Conservation (phyloP, 2,888 invertebrate species). For the Elaeidobius kamerunicus region DNA sequence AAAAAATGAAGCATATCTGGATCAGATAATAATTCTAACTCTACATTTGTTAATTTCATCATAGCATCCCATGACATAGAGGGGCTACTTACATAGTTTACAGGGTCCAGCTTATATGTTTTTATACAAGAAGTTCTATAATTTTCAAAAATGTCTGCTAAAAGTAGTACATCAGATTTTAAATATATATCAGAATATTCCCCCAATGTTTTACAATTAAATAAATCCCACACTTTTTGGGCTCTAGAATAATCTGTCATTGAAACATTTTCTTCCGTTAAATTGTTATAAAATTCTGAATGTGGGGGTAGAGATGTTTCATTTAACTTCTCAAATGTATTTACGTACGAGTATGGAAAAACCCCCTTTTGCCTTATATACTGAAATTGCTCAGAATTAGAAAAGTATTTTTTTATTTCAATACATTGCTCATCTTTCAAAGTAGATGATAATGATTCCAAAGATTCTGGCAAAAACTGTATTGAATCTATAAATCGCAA, state of each 20-base stretch:
- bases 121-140: constrained; percentile 27
- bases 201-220: constrained; percentile 21
- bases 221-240: constrained; percentile 17
- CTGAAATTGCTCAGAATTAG: not conserved
- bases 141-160: constrained; percentile 26
- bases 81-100: constrained; percentile 8
- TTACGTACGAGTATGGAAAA: not conserved
- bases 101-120: constrained; percentile 36
- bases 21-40: constrained; percentile 16
- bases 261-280: not conserved
- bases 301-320: not conserved
- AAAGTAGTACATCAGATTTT: constrained; percentile 22
- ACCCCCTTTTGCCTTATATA: not conserved
- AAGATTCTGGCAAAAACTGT: constrained; percentile 5
- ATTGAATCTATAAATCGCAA: not conserved
- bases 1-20: constrained; percentile 17
- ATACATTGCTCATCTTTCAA: not conserved
- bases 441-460: not conserved
- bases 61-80: constrained; percentile 5
- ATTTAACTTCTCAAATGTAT: constrained; percentile 2
- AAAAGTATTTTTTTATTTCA: constrained; percentile 1
- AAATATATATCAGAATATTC: constrained; percentile 17
- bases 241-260: constrained; percentile 7
- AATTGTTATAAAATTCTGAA: not conserved
- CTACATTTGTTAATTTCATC: constrained; percentile 9